Base-by-base conservation (phyloP, 92 coral and sea anemone genomes). In the Zoanthus gigantus region DNA sequence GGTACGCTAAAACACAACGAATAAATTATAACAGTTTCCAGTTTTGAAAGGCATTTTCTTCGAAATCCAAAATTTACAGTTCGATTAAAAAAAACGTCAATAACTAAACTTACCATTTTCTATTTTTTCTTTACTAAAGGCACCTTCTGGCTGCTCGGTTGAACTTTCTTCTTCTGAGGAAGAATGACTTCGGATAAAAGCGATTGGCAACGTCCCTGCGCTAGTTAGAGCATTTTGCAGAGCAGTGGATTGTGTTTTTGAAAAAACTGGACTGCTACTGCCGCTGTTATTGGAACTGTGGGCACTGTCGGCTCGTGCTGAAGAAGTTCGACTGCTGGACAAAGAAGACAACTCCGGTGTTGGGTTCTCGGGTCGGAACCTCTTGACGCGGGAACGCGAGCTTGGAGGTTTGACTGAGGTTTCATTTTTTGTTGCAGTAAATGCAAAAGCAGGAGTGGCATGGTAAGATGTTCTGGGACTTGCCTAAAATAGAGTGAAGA, bases 381-480 rank as follows among this genome's bases (percentile, higher is more conserved):
- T 58, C 7, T 81, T 15, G 10, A 81, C 76, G 45, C 17, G 75
- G 23, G 85, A 65, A 15, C 1, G n/a, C 15, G 75, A n/a, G 9
- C 75, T 66, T 9, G 61, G 76, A 9, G 45, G 46, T 63, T 45
- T 66, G 23, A 10, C 29, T 29, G 85, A 32, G 32, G 16, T 18
- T 81, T 81, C 44, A 42, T 79, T 28, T 34, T 30, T 42, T 7
- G 65, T 81, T 67, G 7, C 44, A 66, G 76, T 14, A 44, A 81
- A 81, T 54, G 85, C 73, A n/a, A 58, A 61, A n/a, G 42, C 84
- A 31, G 84, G 84, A 17, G 34, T 32, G 7, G 60, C 57, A n/a
- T 31, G 4, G 71, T 16, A 58, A 17, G 83, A 34, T 17, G 83
- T 57, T 78, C 18, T 58, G 34, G 10, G 16, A 10, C 11, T 31